Conservation (phyloP, 2,797 vertebrate species). For the Leptatherina wallacei region DNA sequence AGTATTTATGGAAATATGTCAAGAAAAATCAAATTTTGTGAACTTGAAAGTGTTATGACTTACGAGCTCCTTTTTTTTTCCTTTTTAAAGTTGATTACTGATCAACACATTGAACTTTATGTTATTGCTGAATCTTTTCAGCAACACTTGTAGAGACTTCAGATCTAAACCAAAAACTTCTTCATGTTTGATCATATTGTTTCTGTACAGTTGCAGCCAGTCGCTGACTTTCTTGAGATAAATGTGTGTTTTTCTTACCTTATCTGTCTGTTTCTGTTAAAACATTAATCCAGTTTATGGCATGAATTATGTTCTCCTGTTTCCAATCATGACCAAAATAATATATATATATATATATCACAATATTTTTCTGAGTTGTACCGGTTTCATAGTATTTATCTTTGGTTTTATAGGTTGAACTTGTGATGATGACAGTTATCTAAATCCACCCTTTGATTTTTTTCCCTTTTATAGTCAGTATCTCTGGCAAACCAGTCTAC, state of each 20-base stretch:
- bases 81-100: background rate
- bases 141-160: background rate
- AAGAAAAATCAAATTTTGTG: background rate
- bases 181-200: background rate
- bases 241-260: constrained; percentile 20
- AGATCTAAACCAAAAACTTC: constrained; percentile 1
- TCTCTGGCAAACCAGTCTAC: too few relatives aligned
- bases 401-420: too few relatives aligned
- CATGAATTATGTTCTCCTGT: constrained; percentile 8
- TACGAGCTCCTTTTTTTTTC: background rate
- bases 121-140: constrained; percentile 2
- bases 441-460: too few relatives aligned
- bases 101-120: background rate
- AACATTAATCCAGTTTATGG: constrained; percentile 14
- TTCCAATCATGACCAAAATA: background rate
- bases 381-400: too few relatives aligned
- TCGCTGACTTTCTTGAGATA: constrained; percentile 8
- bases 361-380: too few relatives aligned
- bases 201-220: constrained; percentile 3
- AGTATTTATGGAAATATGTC: background rate
- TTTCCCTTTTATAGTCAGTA: too few relatives aligned
- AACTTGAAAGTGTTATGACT: background rate
- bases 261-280: constrained; percentile 1
- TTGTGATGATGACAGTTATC: too few relatives aligned
- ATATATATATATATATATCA: too few relatives aligned